Evolutionary conservation across 2,797 vertebrate genomes (phyloP).

Genomic region (Enteromius argenteus): DNA sequence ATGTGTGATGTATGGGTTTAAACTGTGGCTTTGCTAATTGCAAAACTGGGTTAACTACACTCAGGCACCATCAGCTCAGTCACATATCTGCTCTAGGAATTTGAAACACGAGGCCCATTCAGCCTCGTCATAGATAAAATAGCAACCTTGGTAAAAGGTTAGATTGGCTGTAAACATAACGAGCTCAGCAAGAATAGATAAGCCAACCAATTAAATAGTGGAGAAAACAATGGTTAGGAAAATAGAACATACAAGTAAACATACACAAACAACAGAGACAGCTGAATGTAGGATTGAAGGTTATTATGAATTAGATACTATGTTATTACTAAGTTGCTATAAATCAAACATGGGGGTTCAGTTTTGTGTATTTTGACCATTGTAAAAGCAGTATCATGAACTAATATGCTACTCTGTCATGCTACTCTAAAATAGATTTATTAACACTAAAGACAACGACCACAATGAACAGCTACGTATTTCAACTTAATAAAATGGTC

Average conservation of each 20-base stretch:
- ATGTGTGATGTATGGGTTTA: not conserved
- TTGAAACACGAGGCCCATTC: constrained; percentile 44
- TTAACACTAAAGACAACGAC: not conserved
- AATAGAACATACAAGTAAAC: not conserved
- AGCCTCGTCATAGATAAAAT: constrained; percentile 38
- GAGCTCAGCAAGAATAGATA: constrained; percentile 4
- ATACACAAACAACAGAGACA: not conserved
- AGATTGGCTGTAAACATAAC: constrained; percentile 26
- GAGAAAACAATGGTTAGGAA: not conserved
- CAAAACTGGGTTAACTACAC: constrained; percentile 2
- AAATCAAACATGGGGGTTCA: too few relatives aligned
- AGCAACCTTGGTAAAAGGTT: constrained; percentile 50
- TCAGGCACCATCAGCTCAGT: not conserved
- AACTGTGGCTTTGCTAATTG: not conserved
- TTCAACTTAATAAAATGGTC: not conserved
- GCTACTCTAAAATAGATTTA: not conserved
- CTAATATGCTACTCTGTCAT: not conserved
- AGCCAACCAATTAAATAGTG: not conserved
- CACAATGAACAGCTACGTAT: not conserved
- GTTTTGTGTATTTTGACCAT: not conserved
- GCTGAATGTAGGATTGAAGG: not conserved
- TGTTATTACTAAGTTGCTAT: not conserved
- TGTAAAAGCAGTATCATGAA: not conserved
- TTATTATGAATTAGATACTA: not conserved
- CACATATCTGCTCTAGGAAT: constrained; percentile 43